Evolutionary conservation across 2,113 vertebrate genomes (phyloP), one percentile per base, ranked within the genome.

Genomic region (Tapirus terrestris): DNA sequence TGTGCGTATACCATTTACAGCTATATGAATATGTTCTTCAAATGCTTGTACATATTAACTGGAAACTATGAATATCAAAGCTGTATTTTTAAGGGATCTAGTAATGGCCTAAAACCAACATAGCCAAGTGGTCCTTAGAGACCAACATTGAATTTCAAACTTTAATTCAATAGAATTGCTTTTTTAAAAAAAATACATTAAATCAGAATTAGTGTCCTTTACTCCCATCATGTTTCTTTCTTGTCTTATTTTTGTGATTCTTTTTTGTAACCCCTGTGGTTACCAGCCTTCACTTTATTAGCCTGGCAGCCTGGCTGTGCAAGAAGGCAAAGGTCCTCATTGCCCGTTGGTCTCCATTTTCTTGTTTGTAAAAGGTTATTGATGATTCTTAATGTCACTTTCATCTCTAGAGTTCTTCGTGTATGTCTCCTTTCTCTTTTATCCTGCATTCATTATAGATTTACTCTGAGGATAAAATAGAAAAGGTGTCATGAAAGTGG

Each of bases 11-110:
- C 18, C 4, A 17, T 77, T 92, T 94, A 86, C 7, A 92, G 8
- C 51, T 77, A 12, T 6, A 36, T 45, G 4, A 65, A n/a, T 65
- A 29, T 89, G 43, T 94, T 82, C 63, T 97, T 95, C 72, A 96
- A 83, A 76, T 36, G 17, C 31, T 96, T 79, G 43, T 25, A 77
- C 25, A 33, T 96, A 67, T 51, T 92, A 77, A 73, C 72, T 43
- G 39, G 29, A 93, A 93, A 63, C 29, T 94, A 25, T 73, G 75
- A 73, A 43, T 94, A 91, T 97, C 88, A 93, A 84, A 94, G 81
- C 60, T 89, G 6, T 31, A 51, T 95, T 95, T 95, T 58, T 27
- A 60, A 84, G 67, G 48, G 21, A 72, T 86, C 67, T 94, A 65
- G 56, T 83, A 87, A 86, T 81, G 79, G 43, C 85, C 75, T 73